Evolutionary conservation across 2,888 invertebrate genomes (phyloP).

Genomic region (Meteorus colon): DNA sequence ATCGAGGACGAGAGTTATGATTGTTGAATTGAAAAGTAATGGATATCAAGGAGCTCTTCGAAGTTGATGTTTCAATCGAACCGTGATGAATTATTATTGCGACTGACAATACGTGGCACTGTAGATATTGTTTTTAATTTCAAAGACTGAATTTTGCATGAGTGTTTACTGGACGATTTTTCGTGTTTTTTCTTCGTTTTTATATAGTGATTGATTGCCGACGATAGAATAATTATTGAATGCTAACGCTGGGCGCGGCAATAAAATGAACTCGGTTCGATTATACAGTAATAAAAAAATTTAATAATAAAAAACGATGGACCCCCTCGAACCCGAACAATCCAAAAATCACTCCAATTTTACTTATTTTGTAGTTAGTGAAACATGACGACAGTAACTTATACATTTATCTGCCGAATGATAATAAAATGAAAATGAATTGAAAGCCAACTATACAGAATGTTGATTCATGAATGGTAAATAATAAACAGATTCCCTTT

Average conservation of each 20-base stretch:
- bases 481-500: neutral
- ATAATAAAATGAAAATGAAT: constrained; percentile 64
- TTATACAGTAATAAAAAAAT: constrained; percentile 38
- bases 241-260: constrained; percentile 3
- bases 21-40: neutral
- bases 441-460: constrained; percentile 55
- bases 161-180: constrained; percentile 51
- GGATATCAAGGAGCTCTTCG: constrained; percentile 3
- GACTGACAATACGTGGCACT: constrained; percentile 48
- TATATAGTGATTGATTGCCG: neutral
- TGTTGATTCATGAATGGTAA: neutral
- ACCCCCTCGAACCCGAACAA: constrained; percentile 58
- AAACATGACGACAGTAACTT: constrained; percentile 68
- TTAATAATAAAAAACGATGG: constrained; percentile 54
- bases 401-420: constrained; percentile 67
- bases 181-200: constrained; percentile 15
- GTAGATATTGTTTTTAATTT: constrained; percentile 60
- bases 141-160: constrained; percentile 65
- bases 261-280: constrained; percentile 37
- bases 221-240: constrained; percentile 10
- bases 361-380: constrained; percentile 67
- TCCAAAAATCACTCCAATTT: constrained; percentile 64
- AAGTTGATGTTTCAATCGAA: constrained; percentile 27
- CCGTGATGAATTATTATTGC: constrained; percentile 33
- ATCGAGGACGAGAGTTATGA: neutral